Base-by-base conservation (phyloP, 2,888 invertebrate species). In the Limnephilus rhombicus region DNA sequence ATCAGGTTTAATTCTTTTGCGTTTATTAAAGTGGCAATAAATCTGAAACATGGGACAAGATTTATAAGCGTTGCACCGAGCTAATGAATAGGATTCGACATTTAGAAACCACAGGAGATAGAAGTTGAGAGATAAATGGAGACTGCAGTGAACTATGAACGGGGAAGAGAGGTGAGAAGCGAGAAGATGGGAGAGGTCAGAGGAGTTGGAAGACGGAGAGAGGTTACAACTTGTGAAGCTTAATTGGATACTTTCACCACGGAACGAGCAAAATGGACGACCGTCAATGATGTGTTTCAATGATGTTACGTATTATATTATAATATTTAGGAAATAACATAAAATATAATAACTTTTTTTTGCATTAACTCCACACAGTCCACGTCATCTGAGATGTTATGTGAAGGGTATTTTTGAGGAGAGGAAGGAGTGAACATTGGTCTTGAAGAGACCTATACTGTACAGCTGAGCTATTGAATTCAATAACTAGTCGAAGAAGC, bases 121-220 rank as follows among this genome's bases (percentile, higher is more conserved):
- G 68, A n/a, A 68, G 68, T n/a, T 68, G n/a, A 9, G 9, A 68
- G 68, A 68, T 68, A 68, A 68, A 68, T 85, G 37, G 37, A 45
- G 53, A 86, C 4, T 49, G 31, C 29, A 86, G 34, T 80, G 68
- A 88, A 68, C 88, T 68, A n/a, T 88, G 88, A 88, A 80, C 88
- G 80, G 68, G 68, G 88, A 88, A 88, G 88, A 37, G n/a, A 68
- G 34, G 37, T 68, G 34, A 11, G 29, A 34, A 24, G 85, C 7
- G 41, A 18, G n/a, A 18, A 24, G 37, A 12, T 45, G 45, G 45
- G 45, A 45, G 18, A 85, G 34, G 82, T 82, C 82, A 34, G 13
- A 15, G 82, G 34, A 31, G 29, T 31, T 18, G 83, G 15, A 83
- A 53, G 53, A 53, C 18, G 53, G 53, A 53, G 53, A 85, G 41